Evolutionary conservation across 2,888 invertebrate species (phyloP).

Genomic region (Sinohyriopsis cumingii): DNA sequence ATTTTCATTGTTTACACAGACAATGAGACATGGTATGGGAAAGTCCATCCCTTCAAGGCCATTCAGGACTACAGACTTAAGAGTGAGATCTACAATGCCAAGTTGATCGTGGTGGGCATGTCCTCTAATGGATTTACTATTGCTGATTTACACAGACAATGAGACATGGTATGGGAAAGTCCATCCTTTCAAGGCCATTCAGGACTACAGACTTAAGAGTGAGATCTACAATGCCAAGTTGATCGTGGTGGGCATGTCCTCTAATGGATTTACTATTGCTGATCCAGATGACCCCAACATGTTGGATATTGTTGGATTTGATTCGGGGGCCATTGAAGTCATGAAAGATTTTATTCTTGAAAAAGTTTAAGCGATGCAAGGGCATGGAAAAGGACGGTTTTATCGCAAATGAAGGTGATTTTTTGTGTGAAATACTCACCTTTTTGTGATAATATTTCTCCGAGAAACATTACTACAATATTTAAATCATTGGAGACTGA

Average conservation of each 20-base stretch:
- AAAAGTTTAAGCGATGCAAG: conserved; percentile 7
- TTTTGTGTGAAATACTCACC: too few relatives aligned
- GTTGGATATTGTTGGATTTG: conserved; percentile 72
- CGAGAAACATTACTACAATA: too few relatives aligned
- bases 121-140: conserved; percentile 68
- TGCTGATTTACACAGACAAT: conserved; percentile 79
- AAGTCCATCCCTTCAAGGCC: conserved; percentile 74
- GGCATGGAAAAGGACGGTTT: too few relatives aligned
- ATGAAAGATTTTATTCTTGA: conserved; percentile 62
- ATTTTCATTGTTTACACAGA: conserved; percentile 84
- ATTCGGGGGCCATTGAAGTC: conserved; percentile 68
- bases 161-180: conserved; percentile 65
- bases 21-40: conserved; percentile 65
- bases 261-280: conserved; percentile 70
- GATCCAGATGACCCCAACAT: conserved; percentile 71
- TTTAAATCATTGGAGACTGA: too few relatives aligned
- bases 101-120: conserved; percentile 65
- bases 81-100: conserved; percentile 62
- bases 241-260: conserved; percentile 65
- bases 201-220: conserved; percentile 76
- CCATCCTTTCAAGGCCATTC: conserved; percentile 75
- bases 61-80: conserved; percentile 77
- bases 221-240: conserved; percentile 59
- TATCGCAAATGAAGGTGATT: too few relatives aligned
- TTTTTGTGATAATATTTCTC: too few relatives aligned